Evolutionary conservation across 2,797 vertebrate genomes (phyloP).

Genomic region (Epinephelus awoara): DNA sequence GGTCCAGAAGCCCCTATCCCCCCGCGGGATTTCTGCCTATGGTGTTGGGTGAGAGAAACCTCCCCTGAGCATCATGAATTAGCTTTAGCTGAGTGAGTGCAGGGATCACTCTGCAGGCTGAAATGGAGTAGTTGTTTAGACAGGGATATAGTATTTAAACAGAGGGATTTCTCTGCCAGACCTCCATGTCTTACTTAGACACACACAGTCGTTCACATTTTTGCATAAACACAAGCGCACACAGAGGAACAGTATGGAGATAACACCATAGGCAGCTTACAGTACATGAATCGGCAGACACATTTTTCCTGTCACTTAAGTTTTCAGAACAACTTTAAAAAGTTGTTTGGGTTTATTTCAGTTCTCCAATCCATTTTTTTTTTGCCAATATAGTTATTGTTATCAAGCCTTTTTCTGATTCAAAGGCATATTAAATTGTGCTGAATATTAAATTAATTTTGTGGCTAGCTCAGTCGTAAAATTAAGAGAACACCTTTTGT

Average conservation of each 20-base stretch:
- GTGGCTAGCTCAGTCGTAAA: background rate
- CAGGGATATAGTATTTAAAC: constrained; percentile 83
- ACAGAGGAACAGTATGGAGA: constrained; percentile 34
- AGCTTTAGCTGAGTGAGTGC: constrained; percentile 79
- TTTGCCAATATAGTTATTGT: background rate
- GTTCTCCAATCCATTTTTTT: background rate
- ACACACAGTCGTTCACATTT: constrained; percentile 53
- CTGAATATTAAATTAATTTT: background rate
- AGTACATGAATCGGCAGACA: constrained; percentile 2
- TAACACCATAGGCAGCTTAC: background rate
- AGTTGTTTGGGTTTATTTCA: background rate
- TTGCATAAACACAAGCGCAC: constrained; percentile 37
- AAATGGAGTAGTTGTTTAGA: constrained; percentile 83
- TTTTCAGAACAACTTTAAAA: constrained; percentile 18
- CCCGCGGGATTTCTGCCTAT: no score
- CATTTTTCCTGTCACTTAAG: background rate
- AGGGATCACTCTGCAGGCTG: constrained; percentile 76
- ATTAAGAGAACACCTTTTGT: background rate
- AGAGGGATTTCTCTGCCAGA: constrained; percentile 73
- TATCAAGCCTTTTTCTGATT: background rate
- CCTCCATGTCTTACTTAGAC: constrained; percentile 51
- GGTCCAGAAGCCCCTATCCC: background rate
- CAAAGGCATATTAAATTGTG: background rate
- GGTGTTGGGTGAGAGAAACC: constrained; percentile 37
- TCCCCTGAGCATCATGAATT: constrained; percentile 67